Evolutionary conservation across 2,888 invertebrate genomes (phyloP).

Genomic region (Boloria selene): DNA sequence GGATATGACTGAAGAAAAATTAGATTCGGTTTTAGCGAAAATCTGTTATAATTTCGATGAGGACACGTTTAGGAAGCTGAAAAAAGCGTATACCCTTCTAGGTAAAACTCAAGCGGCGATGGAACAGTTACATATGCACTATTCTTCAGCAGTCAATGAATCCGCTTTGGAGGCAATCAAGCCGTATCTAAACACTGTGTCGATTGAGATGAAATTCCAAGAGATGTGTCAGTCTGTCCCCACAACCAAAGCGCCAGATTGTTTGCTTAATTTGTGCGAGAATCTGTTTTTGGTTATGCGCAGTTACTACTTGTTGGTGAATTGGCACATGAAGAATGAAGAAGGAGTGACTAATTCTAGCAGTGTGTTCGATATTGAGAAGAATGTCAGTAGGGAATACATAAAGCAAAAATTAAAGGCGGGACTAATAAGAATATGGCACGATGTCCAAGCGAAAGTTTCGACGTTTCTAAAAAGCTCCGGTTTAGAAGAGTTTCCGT

Average conservation of each 20-base stretch:
- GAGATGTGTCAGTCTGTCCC: constrained; percentile 87
- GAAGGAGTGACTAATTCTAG: constrained; percentile 52
- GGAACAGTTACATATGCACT: constrained; percentile 97
- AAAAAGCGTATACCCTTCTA: constrained; percentile 92
- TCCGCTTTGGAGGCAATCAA: constrained; percentile 85
- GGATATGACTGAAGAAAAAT: constrained; percentile 93
- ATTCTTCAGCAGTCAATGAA: constrained; percentile 94
- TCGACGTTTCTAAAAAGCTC: constrained; percentile 90
- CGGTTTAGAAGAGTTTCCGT: constrained; percentile 92
- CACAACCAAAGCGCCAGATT: constrained; percentile 77
- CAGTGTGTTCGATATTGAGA: constrained; percentile 82
- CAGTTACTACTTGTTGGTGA: constrained; percentile 89
- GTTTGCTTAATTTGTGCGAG: constrained; percentile 93
- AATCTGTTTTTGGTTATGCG: constrained; percentile 91
- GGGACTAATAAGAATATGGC: constrained; percentile 94
- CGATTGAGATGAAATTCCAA: constrained; percentile 84
- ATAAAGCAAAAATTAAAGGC: constrained; percentile 94
- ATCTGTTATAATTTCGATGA: constrained; percentile 89
- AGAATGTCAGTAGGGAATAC: constrained; percentile 88
- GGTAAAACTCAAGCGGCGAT: constrained; percentile 96
- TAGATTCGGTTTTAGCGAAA: constrained; percentile 93
- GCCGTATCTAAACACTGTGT: constrained; percentile 65
- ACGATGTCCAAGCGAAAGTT: constrained; percentile 96
- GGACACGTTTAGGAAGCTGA: constrained; percentile 90
- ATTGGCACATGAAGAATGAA: constrained; percentile 87